phyloP scores from a whole-genome alignment of 2,888 invertebrate species.

The Graphium colonna region DNA sequence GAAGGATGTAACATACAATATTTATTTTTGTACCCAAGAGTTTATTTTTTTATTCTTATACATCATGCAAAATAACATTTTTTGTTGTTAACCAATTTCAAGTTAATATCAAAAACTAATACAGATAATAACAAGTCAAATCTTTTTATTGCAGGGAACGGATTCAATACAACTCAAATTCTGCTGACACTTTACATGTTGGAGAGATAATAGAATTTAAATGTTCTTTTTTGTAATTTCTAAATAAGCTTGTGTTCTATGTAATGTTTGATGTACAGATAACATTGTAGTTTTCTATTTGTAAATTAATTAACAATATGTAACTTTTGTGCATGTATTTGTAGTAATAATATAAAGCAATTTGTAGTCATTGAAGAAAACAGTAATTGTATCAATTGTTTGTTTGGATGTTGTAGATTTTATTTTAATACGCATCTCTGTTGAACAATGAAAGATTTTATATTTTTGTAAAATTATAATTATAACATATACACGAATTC shows the following conservation, averaged over 20 bases:
- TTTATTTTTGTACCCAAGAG: too few relatives aligned
- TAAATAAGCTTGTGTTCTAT: neutral
- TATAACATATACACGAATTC: neutral
- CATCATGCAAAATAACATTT: too few relatives aligned
- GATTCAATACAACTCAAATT: neutral
- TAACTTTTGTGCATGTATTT: neutral
- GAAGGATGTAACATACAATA: too few relatives aligned
- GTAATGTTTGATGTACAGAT: neutral
- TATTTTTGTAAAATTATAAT: constrained; percentile 10
- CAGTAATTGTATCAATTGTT: neutral
- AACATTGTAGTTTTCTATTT: neutral
- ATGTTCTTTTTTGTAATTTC: too few relatives aligned
- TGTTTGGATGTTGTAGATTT: neutral
- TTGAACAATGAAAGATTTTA: constrained; percentile 18
- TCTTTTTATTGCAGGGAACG: neutral
- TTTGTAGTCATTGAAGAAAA: neutral
- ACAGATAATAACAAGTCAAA: too few relatives aligned
- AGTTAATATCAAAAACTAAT: too few relatives aligned
- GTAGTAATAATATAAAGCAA: neutral
- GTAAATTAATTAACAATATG: neutral
- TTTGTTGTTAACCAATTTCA: too few relatives aligned
- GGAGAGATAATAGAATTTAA: neutral
- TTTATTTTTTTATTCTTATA: too few relatives aligned
- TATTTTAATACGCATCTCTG: neutral
- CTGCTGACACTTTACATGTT: constrained; percentile 11